Conservation (phyloP, 2,113 vertebrate species). For the Onychostoma macrolepis region DNA sequence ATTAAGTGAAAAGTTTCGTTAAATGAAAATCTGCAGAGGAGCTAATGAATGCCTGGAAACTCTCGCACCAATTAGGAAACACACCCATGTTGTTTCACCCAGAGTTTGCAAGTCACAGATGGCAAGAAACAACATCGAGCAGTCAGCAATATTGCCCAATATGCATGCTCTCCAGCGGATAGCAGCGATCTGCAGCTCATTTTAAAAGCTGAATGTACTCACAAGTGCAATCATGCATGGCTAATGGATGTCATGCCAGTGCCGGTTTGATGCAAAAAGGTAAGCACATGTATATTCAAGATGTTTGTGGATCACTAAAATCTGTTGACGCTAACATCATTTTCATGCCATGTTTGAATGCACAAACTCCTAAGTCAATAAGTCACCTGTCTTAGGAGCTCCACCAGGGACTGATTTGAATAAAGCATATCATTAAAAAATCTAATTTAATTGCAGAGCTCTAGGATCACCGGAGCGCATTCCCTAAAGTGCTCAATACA, state of each 20-base stretch:
- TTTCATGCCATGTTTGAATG: conserved; percentile 24
- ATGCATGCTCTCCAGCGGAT: conserved; percentile 22
- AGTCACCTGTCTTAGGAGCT: conserved; percentile 52
- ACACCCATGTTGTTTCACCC: conserved; percentile 7
- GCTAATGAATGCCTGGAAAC: not conserved
- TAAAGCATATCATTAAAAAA: conserved; percentile 54
- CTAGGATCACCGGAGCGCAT: conserved; percentile 19
- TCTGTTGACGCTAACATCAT: conserved; percentile 47
- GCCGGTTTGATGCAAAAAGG: conserved; percentile 34
- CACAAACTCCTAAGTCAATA: conserved; percentile 43
- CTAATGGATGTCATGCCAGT: conserved; percentile 32
- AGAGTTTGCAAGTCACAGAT: conserved; percentile 15
- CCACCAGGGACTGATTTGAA: conserved; percentile 43
- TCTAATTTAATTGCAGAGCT: conserved; percentile 45
- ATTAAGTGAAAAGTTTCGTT: not conserved
- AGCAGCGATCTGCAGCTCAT: conserved; percentile 37
- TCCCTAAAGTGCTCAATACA: conserved; percentile 29
- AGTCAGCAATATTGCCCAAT: conserved; percentile 39
- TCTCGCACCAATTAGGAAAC: conserved; percentile 10
- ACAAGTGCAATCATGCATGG: conserved; percentile 40
- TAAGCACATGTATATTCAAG: conserved; percentile 26
- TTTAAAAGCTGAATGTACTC: conserved; percentile 45
- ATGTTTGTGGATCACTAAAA: conserved; percentile 25
- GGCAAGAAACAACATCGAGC: conserved; percentile 31
- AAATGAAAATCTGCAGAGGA: not conserved